phyloP scores from a whole-genome alignment of 2,797 vertebrate species.

The Labeo calbasu region DNA sequence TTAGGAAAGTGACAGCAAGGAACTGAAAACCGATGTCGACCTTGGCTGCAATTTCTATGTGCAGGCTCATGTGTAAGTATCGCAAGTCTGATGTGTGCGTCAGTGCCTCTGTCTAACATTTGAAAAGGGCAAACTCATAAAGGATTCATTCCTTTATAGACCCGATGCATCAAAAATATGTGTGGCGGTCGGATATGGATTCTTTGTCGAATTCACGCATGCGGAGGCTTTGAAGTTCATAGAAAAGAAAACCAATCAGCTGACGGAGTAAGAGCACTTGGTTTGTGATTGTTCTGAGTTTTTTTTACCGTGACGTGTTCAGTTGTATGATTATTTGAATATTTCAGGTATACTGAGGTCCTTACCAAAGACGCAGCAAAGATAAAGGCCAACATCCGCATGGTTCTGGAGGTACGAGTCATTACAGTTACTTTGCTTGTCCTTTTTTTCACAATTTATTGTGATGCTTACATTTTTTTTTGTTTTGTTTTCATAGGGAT shows the following conservation, averaged over 20 bases:
- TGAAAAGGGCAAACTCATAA: constrained; percentile 15
- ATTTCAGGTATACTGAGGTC: constrained; percentile 81
- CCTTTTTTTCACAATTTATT: background rate
- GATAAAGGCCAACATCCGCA: constrained; percentile 90
- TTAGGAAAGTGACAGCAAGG: constrained; percentile 77
- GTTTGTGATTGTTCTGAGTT: background rate
- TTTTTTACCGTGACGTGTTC: background rate
- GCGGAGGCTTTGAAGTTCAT: constrained; percentile 87
- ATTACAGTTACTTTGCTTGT: background rate
- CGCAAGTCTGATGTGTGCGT: background rate
- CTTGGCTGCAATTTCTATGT: constrained; percentile 91
- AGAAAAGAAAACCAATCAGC: constrained; percentile 85
- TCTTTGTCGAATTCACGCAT: constrained; percentile 87
- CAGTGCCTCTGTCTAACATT: background rate
- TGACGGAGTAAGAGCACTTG: constrained; percentile 77
- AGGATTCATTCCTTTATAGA: constrained; percentile 65
- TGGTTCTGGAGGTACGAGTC: constrained; percentile 85
- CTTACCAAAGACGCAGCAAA: constrained; percentile 87
- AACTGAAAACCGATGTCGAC: constrained; percentile 86
- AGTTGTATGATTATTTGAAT: constrained; percentile 35
- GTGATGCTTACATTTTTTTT: background rate
- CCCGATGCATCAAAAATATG: constrained; percentile 84
- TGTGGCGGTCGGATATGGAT: constrained; percentile 87
- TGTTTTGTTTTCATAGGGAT: constrained; percentile 73
- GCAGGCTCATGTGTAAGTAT: constrained; percentile 87